A percentile compares a stretch with the other conserved stretches of the same genome.
Conservation (phyloP, 1,140 invertebrate species). For the Leptoteleia sp. region DNA sequence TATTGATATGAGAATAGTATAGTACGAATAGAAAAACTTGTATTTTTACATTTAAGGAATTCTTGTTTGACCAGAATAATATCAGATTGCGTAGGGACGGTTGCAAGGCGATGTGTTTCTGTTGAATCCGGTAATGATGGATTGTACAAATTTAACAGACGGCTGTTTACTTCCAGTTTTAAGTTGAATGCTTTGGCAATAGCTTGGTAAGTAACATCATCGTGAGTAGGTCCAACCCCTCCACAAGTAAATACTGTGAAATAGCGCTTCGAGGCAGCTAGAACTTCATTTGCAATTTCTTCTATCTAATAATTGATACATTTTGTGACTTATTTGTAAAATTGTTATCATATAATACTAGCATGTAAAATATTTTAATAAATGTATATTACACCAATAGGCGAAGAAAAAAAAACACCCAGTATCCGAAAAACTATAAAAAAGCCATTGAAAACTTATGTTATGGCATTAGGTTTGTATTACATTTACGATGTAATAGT, state of each 20-base stretch:
- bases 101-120: conserved; percentile 64
- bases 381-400: no score
- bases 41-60: conserved; percentile 35
- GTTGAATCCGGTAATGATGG: conserved; percentile 62
- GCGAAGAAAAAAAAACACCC: no score
- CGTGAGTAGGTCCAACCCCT: conserved; percentile 90
- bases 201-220: conserved; percentile 88
- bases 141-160: conserved; percentile 81
- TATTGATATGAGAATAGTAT: no score
- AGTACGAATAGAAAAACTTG: no score
- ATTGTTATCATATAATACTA: no score
- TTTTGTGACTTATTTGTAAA: background rate
- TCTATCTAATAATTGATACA: conserved; percentile 76
- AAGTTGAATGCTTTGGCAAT: conserved; percentile 85
- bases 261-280: conserved; percentile 81
- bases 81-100: conserved; percentile 69
- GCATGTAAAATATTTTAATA: no score
- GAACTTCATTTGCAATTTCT: conserved; percentile 85
- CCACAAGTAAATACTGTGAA: conserved; percentile 86
- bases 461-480: no score
- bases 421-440: no score
- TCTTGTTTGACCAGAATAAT: conserved; percentile 67
- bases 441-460: no score
- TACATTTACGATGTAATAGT: no score
- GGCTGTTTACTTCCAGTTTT: conserved; percentile 80